Evolutionary conservation across 2,797 vertebrate genomes (phyloP).

Genomic region (Pterois miles): DNA sequence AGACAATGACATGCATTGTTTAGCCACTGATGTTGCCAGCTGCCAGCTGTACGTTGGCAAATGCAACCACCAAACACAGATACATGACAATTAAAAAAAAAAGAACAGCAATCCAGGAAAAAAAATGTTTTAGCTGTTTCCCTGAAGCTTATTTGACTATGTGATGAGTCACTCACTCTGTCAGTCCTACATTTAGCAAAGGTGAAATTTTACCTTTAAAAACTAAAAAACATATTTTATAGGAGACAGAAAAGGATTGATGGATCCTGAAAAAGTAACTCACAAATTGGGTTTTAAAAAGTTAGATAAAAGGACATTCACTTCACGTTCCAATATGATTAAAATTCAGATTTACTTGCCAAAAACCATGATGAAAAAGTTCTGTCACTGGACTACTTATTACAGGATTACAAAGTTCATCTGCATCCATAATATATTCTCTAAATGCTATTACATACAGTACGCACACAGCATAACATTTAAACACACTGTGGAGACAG

Average conservation of each 20-base stretch:
- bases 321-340: background rate
- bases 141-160: background rate
- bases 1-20: slow-evolving; percentile 30
- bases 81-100: background rate
- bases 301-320: background rate
- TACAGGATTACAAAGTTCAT: background rate
- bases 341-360: background rate
- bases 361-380: background rate
- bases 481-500: background rate
- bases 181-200: background rate
- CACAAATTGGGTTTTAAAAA: background rate
- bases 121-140: background rate
- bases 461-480: background rate
- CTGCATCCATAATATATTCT: background rate
- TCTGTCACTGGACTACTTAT: background rate
- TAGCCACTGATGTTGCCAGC: background rate
- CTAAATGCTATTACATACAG: background rate
- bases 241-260: background rate
- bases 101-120: background rate
- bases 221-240: background rate
- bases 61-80: background rate
- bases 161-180: background rate
- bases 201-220: background rate
- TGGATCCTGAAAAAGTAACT: background rate
- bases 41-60: background rate